These are phyloP conservation scores for Mustelus asterias DNA, from an alignment of 2,113 vertebrate genomes.

Conservation along the genomic window DNA sequence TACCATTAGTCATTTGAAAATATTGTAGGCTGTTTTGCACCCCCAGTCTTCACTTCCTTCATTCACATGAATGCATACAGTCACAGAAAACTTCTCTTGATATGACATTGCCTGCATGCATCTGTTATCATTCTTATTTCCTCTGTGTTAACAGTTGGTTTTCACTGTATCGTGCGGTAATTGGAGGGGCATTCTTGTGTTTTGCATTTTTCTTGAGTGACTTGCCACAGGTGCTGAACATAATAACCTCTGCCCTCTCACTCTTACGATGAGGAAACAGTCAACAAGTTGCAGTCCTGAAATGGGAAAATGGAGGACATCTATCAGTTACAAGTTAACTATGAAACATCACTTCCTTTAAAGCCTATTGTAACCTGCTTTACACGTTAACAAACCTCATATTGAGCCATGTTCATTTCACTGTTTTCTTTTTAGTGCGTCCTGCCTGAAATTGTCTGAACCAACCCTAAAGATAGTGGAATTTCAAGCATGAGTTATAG, in stretches of 20 bases:
- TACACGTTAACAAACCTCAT: background rate
- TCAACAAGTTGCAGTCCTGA: background rate
- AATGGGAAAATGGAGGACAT: background rate
- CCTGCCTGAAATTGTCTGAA: background rate
- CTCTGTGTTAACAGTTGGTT: background rate
- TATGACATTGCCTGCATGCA: background rate
- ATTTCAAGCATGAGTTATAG: background rate
- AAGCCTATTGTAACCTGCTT: background rate
- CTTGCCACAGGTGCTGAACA: background rate
- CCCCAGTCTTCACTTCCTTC: background rate
- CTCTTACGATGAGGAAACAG: background rate
- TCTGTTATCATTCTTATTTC: background rate
- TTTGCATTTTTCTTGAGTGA: background rate
- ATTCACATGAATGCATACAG: background rate
- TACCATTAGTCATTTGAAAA: background rate
- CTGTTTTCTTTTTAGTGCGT: background rate
- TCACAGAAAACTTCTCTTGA: background rate
- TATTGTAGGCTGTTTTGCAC: background rate
- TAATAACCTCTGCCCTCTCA: background rate
- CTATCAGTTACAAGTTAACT: background rate
- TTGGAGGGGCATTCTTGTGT: background rate
- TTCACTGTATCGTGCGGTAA: background rate
- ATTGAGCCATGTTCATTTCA: background rate
- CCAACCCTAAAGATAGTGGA: background rate
- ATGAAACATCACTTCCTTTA: background rate